These are phyloP conservation scores for Myopa testacea DNA, from an alignment of 2,888 invertebrate genomes.

Conservation along the genomic window DNA sequence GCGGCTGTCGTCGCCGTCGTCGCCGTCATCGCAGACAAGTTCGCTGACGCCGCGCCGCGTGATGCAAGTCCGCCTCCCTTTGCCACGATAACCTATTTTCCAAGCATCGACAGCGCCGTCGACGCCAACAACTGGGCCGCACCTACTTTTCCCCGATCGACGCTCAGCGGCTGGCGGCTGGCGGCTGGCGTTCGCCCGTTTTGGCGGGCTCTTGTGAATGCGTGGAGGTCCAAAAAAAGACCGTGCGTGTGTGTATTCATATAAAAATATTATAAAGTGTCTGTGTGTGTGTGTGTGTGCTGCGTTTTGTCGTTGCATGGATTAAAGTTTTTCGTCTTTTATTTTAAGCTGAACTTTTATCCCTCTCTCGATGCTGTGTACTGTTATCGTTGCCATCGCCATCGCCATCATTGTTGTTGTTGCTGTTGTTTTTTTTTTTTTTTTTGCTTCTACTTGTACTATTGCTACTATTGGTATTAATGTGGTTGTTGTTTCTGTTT, in stretches of 20 bases:
- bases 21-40: constrained; percentile 9
- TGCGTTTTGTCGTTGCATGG: constrained; percentile 28
- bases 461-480: neutral
- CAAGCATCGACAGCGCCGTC: constrained; percentile 18
- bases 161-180: neutral
- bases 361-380: constrained; percentile 42
- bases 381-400: constrained; percentile 32
- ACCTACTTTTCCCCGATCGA: constrained; percentile 35
- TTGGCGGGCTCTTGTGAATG: neutral
- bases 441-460: constrained; percentile 10
- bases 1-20: neutral
- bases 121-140: constrained; percentile 15
- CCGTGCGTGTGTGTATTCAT: constrained; percentile 40
- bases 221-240: constrained; percentile 36
- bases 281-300: constrained; percentile 14
- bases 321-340: constrained; percentile 30
- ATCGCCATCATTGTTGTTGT: constrained; percentile 2
- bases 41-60: constrained; percentile 29
- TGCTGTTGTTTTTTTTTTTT: constrained; percentile 12
- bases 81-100: constrained; percentile 44
- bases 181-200: neutral
- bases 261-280: neutral
- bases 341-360: constrained; percentile 47
- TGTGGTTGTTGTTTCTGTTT: constrained; percentile 11
- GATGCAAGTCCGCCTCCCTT: constrained; percentile 50